Base-by-base conservation (phyloP, 2,888 invertebrate species). In the Acanthococcus lagerstroemiae region DNA sequence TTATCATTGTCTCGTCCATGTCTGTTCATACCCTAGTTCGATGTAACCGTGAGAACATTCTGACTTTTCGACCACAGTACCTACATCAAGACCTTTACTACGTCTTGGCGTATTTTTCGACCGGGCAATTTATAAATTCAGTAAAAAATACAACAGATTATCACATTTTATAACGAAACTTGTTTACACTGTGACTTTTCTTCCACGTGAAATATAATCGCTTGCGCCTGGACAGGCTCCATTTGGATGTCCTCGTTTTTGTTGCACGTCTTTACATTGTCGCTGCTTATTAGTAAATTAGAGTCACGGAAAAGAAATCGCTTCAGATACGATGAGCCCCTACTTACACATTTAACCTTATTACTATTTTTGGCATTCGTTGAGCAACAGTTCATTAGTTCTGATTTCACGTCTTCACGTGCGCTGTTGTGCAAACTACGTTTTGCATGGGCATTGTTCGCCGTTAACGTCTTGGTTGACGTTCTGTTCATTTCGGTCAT, bases 181-280 rank as follows among this genome's bases (percentile, higher is more conserved):
- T 63, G 63, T 54, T 52, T 54, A 50, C 54, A 52, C 37, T 63
- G 52, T 24, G 63, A 63, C 27, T 52, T 52, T n/a, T 52, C 52
- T 63, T 63, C 63, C 6, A 52, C 63, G 25, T 52, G 52, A 12
- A 52, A 52, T 30, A 63, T 30, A 26, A 63, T 63, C 27, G 61
- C 37, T 27, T 52, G 63, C 5, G 22, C 24, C 54, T 52, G 63
- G 44, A 50, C 52, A n/a, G 50, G 52, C 1, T 63, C 63, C 30
- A 54, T 15, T 54, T 52, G 48, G 24, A 37, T 22, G 12, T 63
- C 63, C 19, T 52, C 50, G 24, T 52, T 44, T 21, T 44, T 54
- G 30, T 54, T 63, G 6, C 3, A 7, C 1, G 9, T 6, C 1
- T 25, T 17, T 50, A 27, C 12, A 27, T 55, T 61, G 25, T 25